Conservation (phyloP, 1,140 invertebrate species). For the Melitaea cinxia region DNA sequence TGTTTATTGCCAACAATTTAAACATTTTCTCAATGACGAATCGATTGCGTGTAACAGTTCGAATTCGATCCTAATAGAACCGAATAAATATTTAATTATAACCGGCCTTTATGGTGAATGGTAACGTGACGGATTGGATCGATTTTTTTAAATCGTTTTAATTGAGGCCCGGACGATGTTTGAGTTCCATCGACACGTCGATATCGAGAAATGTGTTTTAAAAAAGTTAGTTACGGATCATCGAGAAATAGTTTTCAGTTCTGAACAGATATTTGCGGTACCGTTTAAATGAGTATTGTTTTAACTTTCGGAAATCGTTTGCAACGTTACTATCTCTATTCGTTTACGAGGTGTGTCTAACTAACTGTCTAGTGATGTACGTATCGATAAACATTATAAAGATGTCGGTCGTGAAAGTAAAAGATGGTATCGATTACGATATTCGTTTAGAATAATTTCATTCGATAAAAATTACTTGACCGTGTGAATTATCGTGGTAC, state of each 20-base stretch:
- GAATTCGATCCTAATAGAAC: slow-evolving; percentile 66
- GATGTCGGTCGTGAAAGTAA: slow-evolving; percentile 18
- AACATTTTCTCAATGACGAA: slow-evolving; percentile 69
- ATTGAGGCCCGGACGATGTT: slow-evolving; percentile 51
- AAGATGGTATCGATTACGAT: slow-evolving; percentile 14
- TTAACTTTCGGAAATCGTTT: slow-evolving; percentile 13
- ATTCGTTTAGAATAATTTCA: slow-evolving; percentile 12
- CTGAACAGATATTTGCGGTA: slow-evolving; percentile 25
- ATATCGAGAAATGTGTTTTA: slow-evolving; percentile 30
- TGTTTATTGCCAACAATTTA: slow-evolving; percentile 63
- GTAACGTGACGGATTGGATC: slow-evolving; percentile 68
- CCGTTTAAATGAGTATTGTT: slow-evolving; percentile 30
- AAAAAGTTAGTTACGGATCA: slow-evolving; percentile 28
- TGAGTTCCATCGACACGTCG: slow-evolving; percentile 40
- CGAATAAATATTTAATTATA: slow-evolving; percentile 78
- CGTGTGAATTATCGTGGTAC: slow-evolving; percentile 25
- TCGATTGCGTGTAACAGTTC: slow-evolving; percentile 67
- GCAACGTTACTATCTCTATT: slow-evolving; percentile 14
- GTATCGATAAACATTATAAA: slow-evolving; percentile 5
- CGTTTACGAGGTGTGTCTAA: slow-evolving; percentile 27
- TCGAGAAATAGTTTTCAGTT: slow-evolving; percentile 32
- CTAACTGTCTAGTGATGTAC: slow-evolving; percentile 18
- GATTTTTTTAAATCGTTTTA: slow-evolving; percentile 65
- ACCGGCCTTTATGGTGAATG: slow-evolving; percentile 60
- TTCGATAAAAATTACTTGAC: slow-evolving; percentile 12